Evolutionary conservation across 2,888 invertebrate genomes (phyloP).

Genomic region (Colostygia pectinataria): DNA sequence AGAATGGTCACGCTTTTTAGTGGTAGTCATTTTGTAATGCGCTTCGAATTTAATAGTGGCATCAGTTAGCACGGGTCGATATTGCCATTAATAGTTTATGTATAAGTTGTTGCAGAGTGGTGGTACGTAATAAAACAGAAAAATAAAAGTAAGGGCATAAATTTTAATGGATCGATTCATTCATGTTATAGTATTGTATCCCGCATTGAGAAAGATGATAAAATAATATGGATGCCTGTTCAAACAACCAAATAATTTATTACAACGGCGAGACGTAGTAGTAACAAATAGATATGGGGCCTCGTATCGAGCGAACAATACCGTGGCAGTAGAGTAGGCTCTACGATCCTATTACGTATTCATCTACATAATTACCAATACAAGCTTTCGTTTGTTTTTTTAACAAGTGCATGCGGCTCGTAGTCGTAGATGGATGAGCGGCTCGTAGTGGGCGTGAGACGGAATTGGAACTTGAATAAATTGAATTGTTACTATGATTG

Average conservation of each 20-base stretch:
- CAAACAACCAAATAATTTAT: conserved; percentile 32
- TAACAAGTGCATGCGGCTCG: conserved; percentile 42
- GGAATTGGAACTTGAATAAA: conserved; percentile 69
- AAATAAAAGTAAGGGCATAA: not conserved
- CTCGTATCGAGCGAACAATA: conserved; percentile 41
- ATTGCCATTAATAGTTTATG: not conserved
- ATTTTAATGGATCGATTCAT: conserved; percentile 11
- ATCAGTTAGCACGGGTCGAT: conserved; percentile 9
- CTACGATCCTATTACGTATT: conserved; percentile 54
- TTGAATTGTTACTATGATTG: conserved; percentile 69
- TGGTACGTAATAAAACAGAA: not conserved
- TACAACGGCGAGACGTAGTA: conserved; percentile 18
- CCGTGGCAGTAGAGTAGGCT: conserved; percentile 42
- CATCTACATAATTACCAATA: conserved; percentile 56
- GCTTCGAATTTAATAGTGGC: not conserved
- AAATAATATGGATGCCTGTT: conserved; percentile 29
- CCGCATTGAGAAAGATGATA: conserved; percentile 13
- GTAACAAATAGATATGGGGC: conserved; percentile 35
- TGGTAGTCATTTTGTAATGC: conserved; percentile 2
- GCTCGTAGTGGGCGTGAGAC: conserved; percentile 59
- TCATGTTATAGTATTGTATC: conserved; percentile 11
- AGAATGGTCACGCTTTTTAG: conserved; percentile 29
- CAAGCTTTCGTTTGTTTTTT: conserved; percentile 63
- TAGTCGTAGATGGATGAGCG: conserved; percentile 60
- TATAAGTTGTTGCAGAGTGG: not conserved